Evolutionary conservation across 2,797 vertebrate genomes (phyloP).

Genomic region (Champsocephalus esox): DNA sequence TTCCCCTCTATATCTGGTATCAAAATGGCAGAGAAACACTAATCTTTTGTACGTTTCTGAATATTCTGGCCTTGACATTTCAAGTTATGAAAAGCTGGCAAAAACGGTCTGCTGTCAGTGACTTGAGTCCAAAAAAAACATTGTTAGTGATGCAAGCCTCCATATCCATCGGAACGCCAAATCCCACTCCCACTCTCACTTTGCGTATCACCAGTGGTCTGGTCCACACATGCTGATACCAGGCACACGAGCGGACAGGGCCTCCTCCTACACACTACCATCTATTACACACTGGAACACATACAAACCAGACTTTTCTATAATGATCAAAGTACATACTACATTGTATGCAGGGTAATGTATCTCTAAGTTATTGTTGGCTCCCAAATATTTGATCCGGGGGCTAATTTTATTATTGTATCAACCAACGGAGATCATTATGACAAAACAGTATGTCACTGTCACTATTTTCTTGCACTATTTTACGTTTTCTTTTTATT

Average conservation of each 20-base stretch:
- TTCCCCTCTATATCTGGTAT: constrained; percentile 5
- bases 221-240: constrained; percentile 74
- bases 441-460: neutral
- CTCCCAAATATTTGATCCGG: neutral
- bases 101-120: constrained; percentile 73
- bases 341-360: neutral
- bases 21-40: constrained; percentile 21
- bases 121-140: constrained; percentile 62
- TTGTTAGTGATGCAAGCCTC: constrained; percentile 61
- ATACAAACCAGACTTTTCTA: constrained; percentile 27
- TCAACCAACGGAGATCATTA: constrained; percentile 6
- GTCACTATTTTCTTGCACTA: no score
- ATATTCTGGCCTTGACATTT: constrained; percentile 67
- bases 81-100: constrained; percentile 70
- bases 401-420: constrained; percentile 26
- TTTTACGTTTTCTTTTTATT: no score
- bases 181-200: constrained; percentile 62
- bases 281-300: constrained; percentile 58
- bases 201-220: constrained; percentile 72
- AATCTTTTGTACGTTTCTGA: constrained; percentile 49
- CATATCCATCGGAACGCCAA: constrained; percentile 54
- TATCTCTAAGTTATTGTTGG: constrained; percentile 14
- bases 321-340: constrained; percentile 31
- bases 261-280: constrained; percentile 65
- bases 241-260: constrained; percentile 57